These are phyloP conservation scores for Trichogramma evanescens DNA, from an alignment of 2,888 invertebrate genomes.

Conservation along the genomic window DNA sequence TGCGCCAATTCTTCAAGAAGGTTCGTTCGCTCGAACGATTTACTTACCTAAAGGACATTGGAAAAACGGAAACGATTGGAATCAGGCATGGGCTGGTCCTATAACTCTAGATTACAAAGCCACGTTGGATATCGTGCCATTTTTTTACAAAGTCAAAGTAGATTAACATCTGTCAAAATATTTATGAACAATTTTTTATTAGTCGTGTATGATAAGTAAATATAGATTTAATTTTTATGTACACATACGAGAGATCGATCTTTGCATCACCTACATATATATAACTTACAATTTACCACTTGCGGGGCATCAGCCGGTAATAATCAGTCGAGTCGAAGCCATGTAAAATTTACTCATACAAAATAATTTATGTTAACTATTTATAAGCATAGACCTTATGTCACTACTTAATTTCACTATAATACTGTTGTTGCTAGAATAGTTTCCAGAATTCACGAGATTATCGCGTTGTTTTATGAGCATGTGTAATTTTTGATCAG, in stretches of 20 bases:
- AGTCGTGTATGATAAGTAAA: constrained; percentile 1
- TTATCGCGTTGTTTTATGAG: constrained; percentile 51
- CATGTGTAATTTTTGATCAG: constrained; percentile 48
- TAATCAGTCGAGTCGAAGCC: neutral
- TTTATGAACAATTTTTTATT: neutral
- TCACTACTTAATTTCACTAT: constrained; percentile 52
- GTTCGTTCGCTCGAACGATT: constrained; percentile 58
- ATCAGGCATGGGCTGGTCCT: constrained; percentile 53
- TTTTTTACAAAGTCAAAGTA: constrained; percentile 49
- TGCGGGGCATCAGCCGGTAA: too few species aligned
- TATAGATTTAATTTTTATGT: neutral
- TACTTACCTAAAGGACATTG: constrained; percentile 72
- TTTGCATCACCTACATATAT: neutral
- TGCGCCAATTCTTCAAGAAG: constrained; percentile 67
- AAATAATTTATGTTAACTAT: constrained; percentile 19
- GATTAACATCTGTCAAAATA: neutral
- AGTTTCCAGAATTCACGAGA: constrained; percentile 49
- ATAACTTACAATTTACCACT: constrained; percentile 6
- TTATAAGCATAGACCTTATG: constrained; percentile 50
- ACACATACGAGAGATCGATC: neutral
- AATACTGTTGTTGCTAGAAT: constrained; percentile 47
- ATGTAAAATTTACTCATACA: neutral
- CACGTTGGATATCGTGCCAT: constrained; percentile 62
- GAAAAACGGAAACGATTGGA: constrained; percentile 52
- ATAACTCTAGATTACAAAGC: constrained; percentile 61